Conservation (phyloP, 2,797 vertebrate species). For the Neosilurus hyrtlii region DNA sequence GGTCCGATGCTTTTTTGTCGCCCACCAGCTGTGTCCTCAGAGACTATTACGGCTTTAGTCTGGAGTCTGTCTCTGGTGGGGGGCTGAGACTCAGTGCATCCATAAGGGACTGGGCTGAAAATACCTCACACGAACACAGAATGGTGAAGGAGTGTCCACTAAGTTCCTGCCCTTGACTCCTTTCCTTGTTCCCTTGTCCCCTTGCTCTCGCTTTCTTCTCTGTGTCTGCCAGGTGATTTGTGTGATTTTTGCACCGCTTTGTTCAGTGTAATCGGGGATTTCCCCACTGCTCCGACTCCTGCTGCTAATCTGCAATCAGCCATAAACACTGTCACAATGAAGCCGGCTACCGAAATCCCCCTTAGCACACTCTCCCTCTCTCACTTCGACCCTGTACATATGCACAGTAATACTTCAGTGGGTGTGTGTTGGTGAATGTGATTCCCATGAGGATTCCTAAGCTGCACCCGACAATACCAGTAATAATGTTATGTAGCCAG, state of each 20-base stretch:
- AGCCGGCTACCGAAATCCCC: slow-evolving; percentile 11
- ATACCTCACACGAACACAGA: slow-evolving; percentile 49
- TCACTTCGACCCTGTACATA: background rate
- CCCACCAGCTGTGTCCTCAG: slow-evolving; percentile 4
- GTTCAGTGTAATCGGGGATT: slow-evolving; percentile 66
- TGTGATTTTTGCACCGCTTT: slow-evolving; percentile 67
- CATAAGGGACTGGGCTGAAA: slow-evolving; percentile 50
- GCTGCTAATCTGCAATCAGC: slow-evolving; percentile 39
- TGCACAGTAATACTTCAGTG: background rate
- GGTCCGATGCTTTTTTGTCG: background rate
- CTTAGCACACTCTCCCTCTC: slow-evolving; percentile 1
- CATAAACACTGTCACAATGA: slow-evolving; percentile 34
- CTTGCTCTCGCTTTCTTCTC: slow-evolving; percentile 25
- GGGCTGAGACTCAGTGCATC: slow-evolving; percentile 67
- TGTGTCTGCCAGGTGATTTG: slow-evolving; percentile 38
- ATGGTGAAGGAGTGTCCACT: background rate
- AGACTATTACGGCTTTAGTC: slow-evolving; percentile 7
- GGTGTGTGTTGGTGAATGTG: background rate
- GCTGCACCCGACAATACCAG: slow-evolving; percentile 32
- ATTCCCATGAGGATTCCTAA: slow-evolving; percentile 15
- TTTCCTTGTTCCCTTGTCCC: slow-evolving; percentile 30
- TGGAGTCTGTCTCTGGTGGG: slow-evolving; percentile 65
- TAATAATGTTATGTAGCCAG: slow-evolving; percentile 3
- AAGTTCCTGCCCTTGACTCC: slow-evolving; percentile 28
- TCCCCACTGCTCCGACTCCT: slow-evolving; percentile 60